phyloP scores from a whole-genome alignment of 2,888 invertebrate genomes.

The Trichopoda pennipes region DNA sequence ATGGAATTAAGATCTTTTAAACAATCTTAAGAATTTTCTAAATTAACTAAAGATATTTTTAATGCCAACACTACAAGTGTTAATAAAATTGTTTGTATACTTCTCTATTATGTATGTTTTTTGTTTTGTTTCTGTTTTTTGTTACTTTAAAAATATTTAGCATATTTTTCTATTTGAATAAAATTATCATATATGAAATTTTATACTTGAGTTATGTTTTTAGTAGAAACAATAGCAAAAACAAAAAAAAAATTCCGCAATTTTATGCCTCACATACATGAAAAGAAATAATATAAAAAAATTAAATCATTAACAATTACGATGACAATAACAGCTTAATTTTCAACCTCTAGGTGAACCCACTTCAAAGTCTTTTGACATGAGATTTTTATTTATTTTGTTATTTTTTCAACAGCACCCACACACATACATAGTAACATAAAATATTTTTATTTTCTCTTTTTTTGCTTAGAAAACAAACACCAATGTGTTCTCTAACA shows the following conservation, averaged over 20 bases:
- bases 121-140: neutral
- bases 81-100: slow-evolving; percentile 48
- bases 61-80: slow-evolving; percentile 62
- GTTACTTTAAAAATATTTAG: slow-evolving; percentile 42
- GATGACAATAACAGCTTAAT: slow-evolving; percentile 64
- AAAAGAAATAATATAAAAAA: neutral
- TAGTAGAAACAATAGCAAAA: neutral
- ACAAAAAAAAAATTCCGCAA: neutral
- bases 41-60: slow-evolving; percentile 60
- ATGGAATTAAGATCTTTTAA: slow-evolving; percentile 8
- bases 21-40: slow-evolving; percentile 34
- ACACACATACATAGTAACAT: slow-evolving; percentile 18
- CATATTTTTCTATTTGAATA: slow-evolving; percentile 53
- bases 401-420: neutral
- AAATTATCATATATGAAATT: slow-evolving; percentile 55
- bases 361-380: slow-evolving; percentile 77
- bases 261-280: slow-evolving; percentile 13
- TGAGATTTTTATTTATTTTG: slow-evolving; percentile 31
- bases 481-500: neutral
- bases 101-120: slow-evolving; percentile 14
- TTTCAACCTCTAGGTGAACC: slow-evolving; percentile 70
- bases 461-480: neutral
- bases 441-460: slow-evolving; percentile 20
- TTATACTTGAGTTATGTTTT: slow-evolving; percentile 26
- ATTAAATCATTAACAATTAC: slow-evolving; percentile 64